Evolutionary conservation across 2,888 invertebrate genomes (phyloP).

Genomic region (Drosophila siamana): DNA sequence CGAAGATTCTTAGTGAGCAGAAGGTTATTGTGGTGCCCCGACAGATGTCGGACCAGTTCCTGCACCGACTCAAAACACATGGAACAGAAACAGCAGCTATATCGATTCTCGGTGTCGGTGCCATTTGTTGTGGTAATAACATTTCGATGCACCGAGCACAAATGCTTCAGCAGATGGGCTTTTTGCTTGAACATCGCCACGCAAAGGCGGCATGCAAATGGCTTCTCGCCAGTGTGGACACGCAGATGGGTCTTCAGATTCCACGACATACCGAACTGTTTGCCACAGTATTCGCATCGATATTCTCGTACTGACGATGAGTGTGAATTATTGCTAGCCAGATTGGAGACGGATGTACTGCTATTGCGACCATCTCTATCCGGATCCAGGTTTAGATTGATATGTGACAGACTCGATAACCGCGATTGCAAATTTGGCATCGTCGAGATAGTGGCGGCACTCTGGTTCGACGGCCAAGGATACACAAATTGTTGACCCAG

Average conservation of each 20-base stretch:
- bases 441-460: conserved; percentile 81
- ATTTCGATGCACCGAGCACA: conserved; percentile 95
- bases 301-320: conserved; percentile 93
- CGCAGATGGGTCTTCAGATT: conserved; percentile 95
- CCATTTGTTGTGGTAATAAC: conserved; percentile 90
- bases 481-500: conserved; percentile 86
- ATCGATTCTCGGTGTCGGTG: conserved; percentile 91
- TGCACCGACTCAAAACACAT: conserved; percentile 94
- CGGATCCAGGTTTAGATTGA: conserved; percentile 71
- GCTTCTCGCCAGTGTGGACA: conserved; percentile 95
- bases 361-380: conserved; percentile 71
- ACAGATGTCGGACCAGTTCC: conserved; percentile 93
- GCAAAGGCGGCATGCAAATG: conserved; percentile 94
- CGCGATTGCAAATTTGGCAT: conserved; percentile 82
- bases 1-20: conserved; percentile 94
- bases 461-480: conserved; percentile 84
- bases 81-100: conserved; percentile 95
- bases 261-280: conserved; percentile 97
- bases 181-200: conserved; percentile 97
- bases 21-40: conserved; percentile 95
- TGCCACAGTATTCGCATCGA: conserved; percentile 95
- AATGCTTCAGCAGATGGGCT: conserved; percentile 93
- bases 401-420: conserved; percentile 79
- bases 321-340: conserved; percentile 76
- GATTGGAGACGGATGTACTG: conserved; percentile 51